Percentiles rank a stretch among this genome's conserved stretches.
phyloP scores from a whole-genome alignment of 1,140 invertebrate species.

The Tetranychus urticae region DNA sequence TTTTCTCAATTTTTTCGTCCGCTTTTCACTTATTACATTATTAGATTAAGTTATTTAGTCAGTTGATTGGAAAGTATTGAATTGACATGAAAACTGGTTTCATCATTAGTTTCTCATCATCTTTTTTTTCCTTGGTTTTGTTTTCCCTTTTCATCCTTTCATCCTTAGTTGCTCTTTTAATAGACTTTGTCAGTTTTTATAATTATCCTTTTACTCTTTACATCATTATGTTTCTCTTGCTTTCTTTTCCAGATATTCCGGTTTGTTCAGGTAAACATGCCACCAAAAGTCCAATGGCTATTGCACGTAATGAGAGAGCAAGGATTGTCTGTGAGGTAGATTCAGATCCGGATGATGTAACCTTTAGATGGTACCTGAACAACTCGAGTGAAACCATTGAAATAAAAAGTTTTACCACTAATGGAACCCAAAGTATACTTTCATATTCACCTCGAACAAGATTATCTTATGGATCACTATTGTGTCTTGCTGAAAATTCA shows the following conservation, averaged over 20 bases:
- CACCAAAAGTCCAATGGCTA: slow-evolving; percentile 38
- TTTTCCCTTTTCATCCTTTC: no score
- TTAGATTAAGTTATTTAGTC: no score
- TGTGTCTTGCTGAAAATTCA: slow-evolving; percentile 15
- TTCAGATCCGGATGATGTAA: slow-evolving; percentile 35
- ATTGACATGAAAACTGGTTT: no score
- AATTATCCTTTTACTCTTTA: no score
- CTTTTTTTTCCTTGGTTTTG: no score
- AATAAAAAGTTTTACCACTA: slow-evolving; percentile 25
- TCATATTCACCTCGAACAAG: slow-evolving; percentile 12
- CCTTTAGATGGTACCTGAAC: slow-evolving; percentile 17
- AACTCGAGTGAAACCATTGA: slow-evolving; percentile 33
- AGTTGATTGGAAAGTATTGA: no score
- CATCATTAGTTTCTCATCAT: no score
- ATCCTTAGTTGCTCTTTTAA: no score
- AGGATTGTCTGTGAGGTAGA: slow-evolving; percentile 56
- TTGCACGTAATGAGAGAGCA: slow-evolving; percentile 60
- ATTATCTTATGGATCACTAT: slow-evolving; percentile 10
- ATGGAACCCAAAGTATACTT: not conserved
- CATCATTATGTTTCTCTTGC: slow-evolving; percentile 18
- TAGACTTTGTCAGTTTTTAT: no score
- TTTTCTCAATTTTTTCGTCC: no score
- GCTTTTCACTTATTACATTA: no score
- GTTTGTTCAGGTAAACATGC: slow-evolving; percentile 33
- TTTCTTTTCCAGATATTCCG: slow-evolving; percentile 2